These are phyloP conservation scores for Aselliscus stoliczkanus DNA, from an alignment of 2,797 vertebrate species.

Conservation along the genomic window DNA sequence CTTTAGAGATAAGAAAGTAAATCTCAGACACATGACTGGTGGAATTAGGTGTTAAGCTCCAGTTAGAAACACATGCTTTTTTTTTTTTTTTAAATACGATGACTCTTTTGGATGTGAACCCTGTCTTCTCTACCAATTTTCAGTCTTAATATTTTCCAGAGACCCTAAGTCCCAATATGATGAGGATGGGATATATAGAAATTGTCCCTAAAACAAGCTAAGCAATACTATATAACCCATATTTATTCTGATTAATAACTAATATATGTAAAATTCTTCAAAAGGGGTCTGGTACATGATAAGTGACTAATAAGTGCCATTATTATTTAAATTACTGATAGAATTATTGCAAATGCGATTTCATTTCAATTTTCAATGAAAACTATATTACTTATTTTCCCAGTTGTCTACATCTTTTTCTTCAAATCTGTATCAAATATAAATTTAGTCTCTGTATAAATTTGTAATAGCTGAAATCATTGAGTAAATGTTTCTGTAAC, in stretches of 20 bases:
- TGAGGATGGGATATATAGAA: not conserved
- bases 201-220: not conserved
- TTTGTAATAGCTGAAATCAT: not conserved
- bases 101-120: not conserved
- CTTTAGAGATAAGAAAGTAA: not conserved
- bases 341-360: not conserved
- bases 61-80: not conserved
- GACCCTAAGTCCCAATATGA: not conserved
- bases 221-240: not conserved
- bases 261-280: not conserved
- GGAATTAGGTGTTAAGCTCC: not conserved
- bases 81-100: not conserved
- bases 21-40: not conserved
- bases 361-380: not conserved
- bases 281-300: not conserved
- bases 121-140: not conserved
- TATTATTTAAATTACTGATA: not conserved
- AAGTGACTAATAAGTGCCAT: not conserved
- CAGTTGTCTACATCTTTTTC: not conserved
- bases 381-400: not conserved
- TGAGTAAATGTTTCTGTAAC: not conserved
- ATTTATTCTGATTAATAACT: not conserved
- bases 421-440: not conserved
- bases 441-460: not conserved
- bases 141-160: not conserved